Percentiles rank a stretch among this genome's conserved stretches.
Evolutionary conservation across 2,113 vertebrate genomes (phyloP).

Genomic region (Eurypyga helias): DNA sequence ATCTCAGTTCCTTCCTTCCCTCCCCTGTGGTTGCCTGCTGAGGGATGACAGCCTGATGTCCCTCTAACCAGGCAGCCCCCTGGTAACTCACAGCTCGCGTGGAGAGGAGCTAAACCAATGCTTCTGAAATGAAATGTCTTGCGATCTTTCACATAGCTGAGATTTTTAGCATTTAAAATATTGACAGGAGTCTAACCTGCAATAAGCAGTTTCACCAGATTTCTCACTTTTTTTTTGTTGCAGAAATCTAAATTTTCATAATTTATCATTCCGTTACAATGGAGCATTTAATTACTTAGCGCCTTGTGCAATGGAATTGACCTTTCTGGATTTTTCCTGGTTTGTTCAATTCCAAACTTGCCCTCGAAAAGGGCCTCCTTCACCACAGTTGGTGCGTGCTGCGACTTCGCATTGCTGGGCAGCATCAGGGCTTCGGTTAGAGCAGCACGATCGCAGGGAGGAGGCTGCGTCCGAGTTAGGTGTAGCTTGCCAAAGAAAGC

Average conservation of each 20-base stretch:
- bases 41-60: fast-evolving
- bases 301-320: neutral
- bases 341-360: neutral
- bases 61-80: neutral
- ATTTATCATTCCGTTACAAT: neutral
- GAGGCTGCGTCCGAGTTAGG: neutral
- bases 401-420: neutral
- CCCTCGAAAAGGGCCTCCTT: neutral
- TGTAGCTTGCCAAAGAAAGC: too few species aligned
- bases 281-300: neutral
- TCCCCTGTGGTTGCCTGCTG: neutral
- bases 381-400: neutral
- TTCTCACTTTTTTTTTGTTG: neutral
- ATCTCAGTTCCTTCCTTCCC: neutral
- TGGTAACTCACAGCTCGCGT: neutral
- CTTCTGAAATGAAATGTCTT: neutral
- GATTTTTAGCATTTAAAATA: neutral
- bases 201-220: neutral
- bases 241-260: too few species aligned
- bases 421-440: too few species aligned
- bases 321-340: neutral
- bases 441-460: neutral
- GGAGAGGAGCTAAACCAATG: neutral
- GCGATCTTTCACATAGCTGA: neutral
- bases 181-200: neutral